Conservation (phyloP, 2,113 vertebrate species). For the Chitala chitala region DNA sequence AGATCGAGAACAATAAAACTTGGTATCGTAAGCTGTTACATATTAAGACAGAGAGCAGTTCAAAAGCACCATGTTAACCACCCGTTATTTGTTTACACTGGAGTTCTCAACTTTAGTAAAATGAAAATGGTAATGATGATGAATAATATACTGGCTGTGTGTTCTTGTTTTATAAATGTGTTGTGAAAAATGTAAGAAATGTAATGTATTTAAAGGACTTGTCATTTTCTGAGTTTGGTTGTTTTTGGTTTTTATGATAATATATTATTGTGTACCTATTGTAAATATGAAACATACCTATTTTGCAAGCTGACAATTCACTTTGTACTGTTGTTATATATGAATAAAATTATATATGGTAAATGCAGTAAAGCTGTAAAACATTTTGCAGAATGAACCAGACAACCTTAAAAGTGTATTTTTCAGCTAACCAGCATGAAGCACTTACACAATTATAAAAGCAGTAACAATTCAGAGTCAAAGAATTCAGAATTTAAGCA, state of each 20-base stretch:
- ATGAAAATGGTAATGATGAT: slow-evolving; percentile 46
- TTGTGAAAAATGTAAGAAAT: slow-evolving; percentile 81
- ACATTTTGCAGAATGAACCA: no score
- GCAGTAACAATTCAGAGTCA: no score
- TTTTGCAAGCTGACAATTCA: slow-evolving; percentile 96
- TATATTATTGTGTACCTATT: slow-evolving; percentile 95
- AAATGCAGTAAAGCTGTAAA: slow-evolving; percentile 5
- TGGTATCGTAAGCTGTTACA: no score
- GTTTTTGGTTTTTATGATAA: slow-evolving; percentile 71
- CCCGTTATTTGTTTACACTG: slow-evolving; percentile 65
- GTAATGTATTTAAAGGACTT: slow-evolving; percentile 77
- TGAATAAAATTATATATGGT: slow-evolving; percentile 73
- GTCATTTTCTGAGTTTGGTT: slow-evolving; percentile 66
- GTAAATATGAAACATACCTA: slow-evolving; percentile 97
- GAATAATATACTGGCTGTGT: slow-evolving; percentile 63
- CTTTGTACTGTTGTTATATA: slow-evolving; percentile 99
- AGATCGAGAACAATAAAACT: not conserved
- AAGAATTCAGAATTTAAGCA: no score
- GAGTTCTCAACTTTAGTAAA: slow-evolving; percentile 66
- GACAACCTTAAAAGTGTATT: no score
- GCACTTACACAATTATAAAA: no score
- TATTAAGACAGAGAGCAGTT: not conserved
- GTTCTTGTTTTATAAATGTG: slow-evolving; percentile 87
- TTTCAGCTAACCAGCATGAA: no score
- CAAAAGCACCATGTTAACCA: not conserved